Evolutionary conservation across 2,888 invertebrate genomes (phyloP), one percentile per base, ranked within the genome.

Genomic region (Ennomos fuscantarius): DNA sequence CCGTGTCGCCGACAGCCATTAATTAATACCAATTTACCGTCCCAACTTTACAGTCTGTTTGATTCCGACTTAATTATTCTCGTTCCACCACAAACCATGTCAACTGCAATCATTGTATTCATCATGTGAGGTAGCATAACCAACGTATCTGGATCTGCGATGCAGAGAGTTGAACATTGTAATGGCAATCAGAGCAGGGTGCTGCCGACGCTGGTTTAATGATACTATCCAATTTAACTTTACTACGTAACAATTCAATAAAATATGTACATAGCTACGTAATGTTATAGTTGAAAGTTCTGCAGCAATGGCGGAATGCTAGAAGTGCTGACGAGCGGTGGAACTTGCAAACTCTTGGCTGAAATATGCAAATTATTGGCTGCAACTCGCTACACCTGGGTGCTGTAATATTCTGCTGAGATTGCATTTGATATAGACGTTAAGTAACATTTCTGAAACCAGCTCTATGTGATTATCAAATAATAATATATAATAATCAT

Each of bases 21-120:
- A 65, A 68, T 69, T 69, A 65, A 63, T 62, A 54, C 66, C 60
- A 74, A 72, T 75, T 73, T 68, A 54, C 63, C 66, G 73, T 68
- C 65, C 61, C 51, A 64, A 55, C 53, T 69, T 70, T 63, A 68
- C 67, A 66, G 55, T 65, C 70, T 65, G 72, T 70, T 70, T 73
- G 76, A 74, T 73, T 73, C 62, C 65, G 72, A 75, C 68, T 71
- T 70, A 67, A 78, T 77, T 74, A 76, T 75, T 70, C 73, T 67
- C 72, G 65, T 70, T 74, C 65, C 52, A 36, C 70, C 73, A 48
- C 74, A 74, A 77, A 74, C 74, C 69, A 75, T 70, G 79, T 79
- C 78, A 74, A 70, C 73, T 77, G 75, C 77, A 77, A 74, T 80
- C 71, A 75, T 73, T 78, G 67, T 72, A 75, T 75, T 68, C 76